Base-by-base conservation (phyloP, 2,797 vertebrate genomes). In the Parotocinclus haroldoi region DNA sequence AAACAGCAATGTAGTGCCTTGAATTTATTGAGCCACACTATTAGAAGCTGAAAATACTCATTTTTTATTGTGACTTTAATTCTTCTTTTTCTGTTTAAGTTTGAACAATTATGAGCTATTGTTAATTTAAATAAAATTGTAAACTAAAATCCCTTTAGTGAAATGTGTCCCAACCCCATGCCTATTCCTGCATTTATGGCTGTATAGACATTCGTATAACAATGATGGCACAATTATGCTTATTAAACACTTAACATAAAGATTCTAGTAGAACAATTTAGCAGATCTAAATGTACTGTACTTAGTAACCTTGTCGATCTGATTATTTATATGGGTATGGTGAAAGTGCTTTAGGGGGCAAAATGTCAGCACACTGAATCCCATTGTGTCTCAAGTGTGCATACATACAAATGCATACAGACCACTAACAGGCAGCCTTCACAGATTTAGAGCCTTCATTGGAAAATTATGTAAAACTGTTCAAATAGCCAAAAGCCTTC, bases 1-100 rank as follows among this genome's bases (percentile, higher is more conserved):
- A 82, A 63, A 85, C 77, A 86, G 84, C 83, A 77, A 84, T 82
- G 83, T 83, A 76, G 79, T 83, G 75, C 66, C 70, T 77, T 68
- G 74, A 85, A 87, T 86, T 69, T 63, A 73, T 71, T 56, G 68
- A 72, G 63, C 42, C 69, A 50, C 72, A 45, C 39, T 37, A 64
- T 63, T 39, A 42, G 44, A 49, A 40, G 50, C 66, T 55, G 54
- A 46, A 67, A 69, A 66, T 54, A 52, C 39, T 65, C 14, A 8
- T 56, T 65, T 74, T 65, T 58, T 51, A 52, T 69, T 51, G 14
- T 5, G 19, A 36, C 48, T 58, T 17, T 45, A 66, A 68, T 37
- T 55, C 27, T 17, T 40, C 45, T 56, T 46, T 45, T 53, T 39
- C 37, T n/a, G n/a, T 4, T 57, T 51, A 12, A 38, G 36, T 17